Base-by-base conservation (phyloP, 2,888 invertebrate genomes). In the Agrotis segetum region DNA sequence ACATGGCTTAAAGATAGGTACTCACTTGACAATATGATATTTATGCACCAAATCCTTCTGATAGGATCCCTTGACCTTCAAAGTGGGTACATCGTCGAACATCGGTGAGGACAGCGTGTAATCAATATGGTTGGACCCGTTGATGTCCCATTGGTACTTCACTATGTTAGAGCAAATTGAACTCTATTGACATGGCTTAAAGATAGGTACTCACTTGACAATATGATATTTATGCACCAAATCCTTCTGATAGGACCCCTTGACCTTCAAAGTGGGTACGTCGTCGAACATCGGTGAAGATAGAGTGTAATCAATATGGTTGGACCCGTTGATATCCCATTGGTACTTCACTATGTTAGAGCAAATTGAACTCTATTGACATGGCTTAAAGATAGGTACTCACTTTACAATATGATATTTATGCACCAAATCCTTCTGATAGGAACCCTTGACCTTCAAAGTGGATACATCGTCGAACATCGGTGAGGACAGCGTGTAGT, bases 71-170 rank as follows among this genome's bases (percentile, higher is more conserved):
- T 93, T 96, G 19, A 96, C 89, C 59, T 93, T 96, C 44, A 98
- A 88, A 0, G 98, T 97, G 29, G 97, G 96, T 64, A 97, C 94
- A 0, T 94, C 89, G 0, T 84, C 88, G 68, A 96, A 97, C 77
- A 97, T 91, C 0, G 98, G 98, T 0, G 98, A 97, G 17, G 93
- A 94, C 1, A 98, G 88, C 67, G 96, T 96, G 84, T 98, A 98
- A 70, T 97, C 96, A 3, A 98, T 89, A 70, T 90, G 87, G 29
- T 93, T 91, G 0, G 97, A 96, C 0, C 96, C 95, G 19, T 96
- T 94, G 6, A 93, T 88, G 64, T 94, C 93, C 91, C 96, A 96
- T 29, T 94, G 91, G 86, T 97, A 95, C 13, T 96, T 92, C 0
- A 97, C 90, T 16, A 96, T 88, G 90, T 97, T 97, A n/a, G n/a